Percentiles rank a stretch among this genome's conserved stretches.
phyloP scores from a whole-genome alignment of 1,140 invertebrate genomes.

The Orius insidiosus region DNA sequence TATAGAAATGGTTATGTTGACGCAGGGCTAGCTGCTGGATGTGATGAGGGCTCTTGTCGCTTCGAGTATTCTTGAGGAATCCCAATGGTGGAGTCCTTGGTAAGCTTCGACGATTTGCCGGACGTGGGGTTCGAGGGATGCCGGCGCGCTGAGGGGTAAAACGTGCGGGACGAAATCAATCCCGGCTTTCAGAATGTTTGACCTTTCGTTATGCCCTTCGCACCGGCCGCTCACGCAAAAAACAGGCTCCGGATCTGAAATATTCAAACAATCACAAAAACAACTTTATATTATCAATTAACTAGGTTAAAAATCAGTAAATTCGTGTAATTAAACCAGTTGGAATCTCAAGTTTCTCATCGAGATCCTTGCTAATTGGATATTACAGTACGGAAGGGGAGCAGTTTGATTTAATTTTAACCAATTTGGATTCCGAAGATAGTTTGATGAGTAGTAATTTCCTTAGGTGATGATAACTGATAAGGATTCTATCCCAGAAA shows the following conservation, averaged over 20 bases:
- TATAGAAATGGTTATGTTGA: too few relatives aligned
- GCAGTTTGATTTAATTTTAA: too few relatives aligned
- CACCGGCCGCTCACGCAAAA: constrained; percentile 25
- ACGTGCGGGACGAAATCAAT: constrained; percentile 14
- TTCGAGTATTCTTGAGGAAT: constrained; percentile 9
- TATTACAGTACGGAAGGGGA: too few relatives aligned
- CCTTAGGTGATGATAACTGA: too few relatives aligned
- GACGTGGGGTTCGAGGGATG: constrained; percentile 13
- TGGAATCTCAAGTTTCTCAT: too few relatives aligned
- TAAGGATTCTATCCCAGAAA: too few relatives aligned
- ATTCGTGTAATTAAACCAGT: too few relatives aligned
- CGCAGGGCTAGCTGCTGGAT: not conserved
- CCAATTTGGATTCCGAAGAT: too few relatives aligned
- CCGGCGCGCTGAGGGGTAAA: constrained; percentile 12
- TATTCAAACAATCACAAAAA: not conserved
- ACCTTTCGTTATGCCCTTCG: constrained; percentile 28
- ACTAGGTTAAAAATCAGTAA: too few relatives aligned
- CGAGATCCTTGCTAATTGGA: too few relatives aligned
- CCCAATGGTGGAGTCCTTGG: constrained; percentile 9
- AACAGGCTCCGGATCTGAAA: constrained; percentile 1
- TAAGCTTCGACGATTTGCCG: constrained; percentile 13
- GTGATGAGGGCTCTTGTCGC: constrained; percentile 6
- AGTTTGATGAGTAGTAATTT: too few relatives aligned
- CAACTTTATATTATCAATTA: too few relatives aligned
- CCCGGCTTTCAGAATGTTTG: constrained; percentile 22